Percentiles rank a stretch among this genome's conserved stretches.
Evolutionary conservation across 1,140 invertebrate genomes (phyloP).

Genomic region (Zaprionus lachaisei): DNA sequence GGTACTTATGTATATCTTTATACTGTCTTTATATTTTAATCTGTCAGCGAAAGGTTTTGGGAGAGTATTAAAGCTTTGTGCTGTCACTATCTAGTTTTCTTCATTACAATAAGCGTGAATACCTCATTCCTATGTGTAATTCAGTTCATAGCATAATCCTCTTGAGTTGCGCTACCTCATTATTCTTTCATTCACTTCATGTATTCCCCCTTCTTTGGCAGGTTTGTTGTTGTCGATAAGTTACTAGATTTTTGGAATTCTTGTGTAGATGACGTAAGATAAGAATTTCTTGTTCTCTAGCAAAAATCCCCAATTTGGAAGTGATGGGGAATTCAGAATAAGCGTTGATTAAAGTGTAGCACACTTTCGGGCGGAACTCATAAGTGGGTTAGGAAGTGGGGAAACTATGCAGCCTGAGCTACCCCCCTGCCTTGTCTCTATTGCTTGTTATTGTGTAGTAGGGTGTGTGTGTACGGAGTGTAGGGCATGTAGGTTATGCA

Average conservation of each 20-base stretch:
- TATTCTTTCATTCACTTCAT: too few relatives aligned
- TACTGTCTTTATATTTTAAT: too few relatives aligned
- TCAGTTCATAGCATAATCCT: background rate
- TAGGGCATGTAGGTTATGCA: background rate
- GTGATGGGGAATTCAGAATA: background rate
- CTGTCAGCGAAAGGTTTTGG: too few relatives aligned
- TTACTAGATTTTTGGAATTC: background rate
- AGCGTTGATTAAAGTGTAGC: slow-evolving; percentile 19
- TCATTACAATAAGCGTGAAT: too few relatives aligned
- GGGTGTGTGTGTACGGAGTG: background rate
- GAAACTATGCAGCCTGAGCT: too few relatives aligned
- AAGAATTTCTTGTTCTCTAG: background rate
- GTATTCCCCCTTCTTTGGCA: too few relatives aligned
- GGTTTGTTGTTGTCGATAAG: background rate
- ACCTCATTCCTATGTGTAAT: background rate
- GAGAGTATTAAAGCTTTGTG: too few relatives aligned
- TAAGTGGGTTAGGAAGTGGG: background rate
- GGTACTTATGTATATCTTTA: too few relatives aligned
- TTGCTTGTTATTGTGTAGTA: background rate
- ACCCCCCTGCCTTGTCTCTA: too few relatives aligned
- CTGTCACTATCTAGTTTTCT: too few relatives aligned
- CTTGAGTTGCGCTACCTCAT: too few relatives aligned
- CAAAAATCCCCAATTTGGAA: background rate
- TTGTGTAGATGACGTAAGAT: background rate
- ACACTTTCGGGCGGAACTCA: slow-evolving; percentile 37